A percentile compares a stretch with the other conserved stretches of the same genome.
These are phyloP conservation scores for Hippoglossus hippoglossus DNA, from an alignment of 2,797 vertebrate species.

Conservation along the genomic window DNA sequence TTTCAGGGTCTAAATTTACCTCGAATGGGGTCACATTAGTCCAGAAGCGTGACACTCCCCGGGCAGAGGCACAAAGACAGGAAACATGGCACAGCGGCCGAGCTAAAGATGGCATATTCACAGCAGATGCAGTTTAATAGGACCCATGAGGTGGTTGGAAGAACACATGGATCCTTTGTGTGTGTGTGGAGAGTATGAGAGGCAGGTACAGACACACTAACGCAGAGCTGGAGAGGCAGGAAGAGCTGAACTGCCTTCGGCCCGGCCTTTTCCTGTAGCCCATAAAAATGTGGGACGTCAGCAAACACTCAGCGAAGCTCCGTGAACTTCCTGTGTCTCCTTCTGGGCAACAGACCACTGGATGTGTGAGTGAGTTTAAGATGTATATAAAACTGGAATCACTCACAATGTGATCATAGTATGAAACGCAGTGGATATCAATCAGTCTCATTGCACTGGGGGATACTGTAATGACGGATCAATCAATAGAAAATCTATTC, in stretches of 20 bases:
- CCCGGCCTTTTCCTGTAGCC: slow-evolving; percentile 59
- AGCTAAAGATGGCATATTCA: slow-evolving; percentile 16
- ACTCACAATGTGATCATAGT: neutral
- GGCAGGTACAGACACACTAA: slow-evolving; percentile 29
- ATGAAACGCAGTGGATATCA: no score
- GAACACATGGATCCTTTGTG: slow-evolving; percentile 26
- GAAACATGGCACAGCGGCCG: slow-evolving; percentile 4
- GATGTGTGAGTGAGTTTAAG: no score
- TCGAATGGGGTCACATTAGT: slow-evolving; percentile 28
- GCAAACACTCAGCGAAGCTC: slow-evolving; percentile 37
- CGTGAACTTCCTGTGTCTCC: slow-evolving; percentile 33
- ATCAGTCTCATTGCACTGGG: no score
- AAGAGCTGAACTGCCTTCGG: slow-evolving; percentile 21
- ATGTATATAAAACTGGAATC: neutral
- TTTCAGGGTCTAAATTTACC: slow-evolving; percentile 20
- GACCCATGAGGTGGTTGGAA: slow-evolving; percentile 15
- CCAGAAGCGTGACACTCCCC: neutral
- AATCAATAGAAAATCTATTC: neutral
- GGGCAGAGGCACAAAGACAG: slow-evolving; percentile 3
- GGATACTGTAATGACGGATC: no score
- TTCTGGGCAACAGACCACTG: slow-evolving; percentile 7
- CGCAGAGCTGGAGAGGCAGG: slow-evolving; percentile 33
- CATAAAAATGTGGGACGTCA: slow-evolving; percentile 44
- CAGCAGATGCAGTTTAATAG: slow-evolving; percentile 14
- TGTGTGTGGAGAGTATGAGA: slow-evolving; percentile 2